Evolutionary conservation across 2,888 invertebrate genomes (phyloP), one percentile per base, ranked within the genome.

Genomic region (Cheilosia impressa): DNA sequence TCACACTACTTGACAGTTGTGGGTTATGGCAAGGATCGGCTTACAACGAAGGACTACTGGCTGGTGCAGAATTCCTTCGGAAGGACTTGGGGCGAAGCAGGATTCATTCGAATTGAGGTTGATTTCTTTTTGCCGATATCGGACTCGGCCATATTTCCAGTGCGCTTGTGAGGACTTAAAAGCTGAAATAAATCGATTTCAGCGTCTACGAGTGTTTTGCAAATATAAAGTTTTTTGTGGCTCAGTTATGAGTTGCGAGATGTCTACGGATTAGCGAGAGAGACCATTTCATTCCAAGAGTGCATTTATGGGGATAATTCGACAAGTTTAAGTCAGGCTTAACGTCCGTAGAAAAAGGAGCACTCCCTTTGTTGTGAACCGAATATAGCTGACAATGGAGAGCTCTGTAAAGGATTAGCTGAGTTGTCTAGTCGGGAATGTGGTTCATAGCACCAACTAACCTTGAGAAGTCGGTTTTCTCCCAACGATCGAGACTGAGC

Each of bases 31-130:
- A 88, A 87, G n/a, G 91, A 91, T 76, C 27, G 62, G 2, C 58
- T 7, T 0, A 79, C 55, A 2, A 85, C 87, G 10, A 19, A 88
- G 47, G 85, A 90, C 38, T 91, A 90, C 60, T 92, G 92, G 91
- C 43, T 89, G 4, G 87, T 90, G 22, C 88, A 90, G 53, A 92
- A 92, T 71, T 92, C 92, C 0, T 92, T 91, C 69, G 92, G 90
- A 0, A 0, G 2, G 0, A 78, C 22, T 0, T 92, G 92, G 92
- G 92, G 92, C 7, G 92, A 92, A 19, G 2, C 68, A 1, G 92
- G 92, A 0, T 89, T 88, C 9, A 91, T 92, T 4, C 87, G 87
- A 19, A 89, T 92, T 43, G 87, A 87, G 2, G 88, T 90, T 9
- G 88, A 87, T 38, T 0, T 66, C 0, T 52, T 53, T 0, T 88